A percentile compares a stretch with the other conserved stretches of the same genome.
Evolutionary conservation across 2,888 invertebrate species (phyloP).

Genomic region (Chrysolina oricalcia): DNA sequence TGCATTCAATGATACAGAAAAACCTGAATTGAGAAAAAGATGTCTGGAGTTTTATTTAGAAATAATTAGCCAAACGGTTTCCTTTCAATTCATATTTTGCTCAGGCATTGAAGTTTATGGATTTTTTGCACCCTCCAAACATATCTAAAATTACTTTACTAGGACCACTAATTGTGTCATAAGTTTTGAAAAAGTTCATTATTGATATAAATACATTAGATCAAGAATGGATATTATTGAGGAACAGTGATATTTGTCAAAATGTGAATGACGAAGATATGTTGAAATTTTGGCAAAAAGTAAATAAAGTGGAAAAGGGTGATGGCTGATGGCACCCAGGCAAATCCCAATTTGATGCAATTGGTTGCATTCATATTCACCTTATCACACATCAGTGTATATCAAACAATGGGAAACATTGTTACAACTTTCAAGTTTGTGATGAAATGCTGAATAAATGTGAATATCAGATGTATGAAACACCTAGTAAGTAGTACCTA

Average conservation of each 20-base stretch:
- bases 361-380: background rate
- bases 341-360: background rate
- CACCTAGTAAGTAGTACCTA: too few relatives aligned
- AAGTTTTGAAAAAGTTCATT: background rate
- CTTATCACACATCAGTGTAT: too few relatives aligned
- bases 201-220: background rate
- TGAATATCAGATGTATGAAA: too few relatives aligned
- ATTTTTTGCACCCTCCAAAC: background rate
- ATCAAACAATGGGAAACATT: too few relatives aligned
- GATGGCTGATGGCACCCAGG: background rate
- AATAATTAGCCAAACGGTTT: background rate
- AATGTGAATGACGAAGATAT: background rate
- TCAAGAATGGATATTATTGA: background rate
- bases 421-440: too few relatives aligned
- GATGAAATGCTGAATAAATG: too few relatives aligned
- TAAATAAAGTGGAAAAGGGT: background rate
- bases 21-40: background rate
- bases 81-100: background rate
- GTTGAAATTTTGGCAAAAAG: background rate
- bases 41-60: background rate
- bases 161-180: background rate
- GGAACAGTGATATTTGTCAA: background rate
- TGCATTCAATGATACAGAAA: background rate
- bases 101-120: constrained; percentile 2
- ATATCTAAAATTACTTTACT: background rate